A percentile compares a stretch with the other conserved stretches of the same genome.
phyloP scores from a whole-genome alignment of 1,140 invertebrate genomes.

The Littorina saxatilis region DNA sequence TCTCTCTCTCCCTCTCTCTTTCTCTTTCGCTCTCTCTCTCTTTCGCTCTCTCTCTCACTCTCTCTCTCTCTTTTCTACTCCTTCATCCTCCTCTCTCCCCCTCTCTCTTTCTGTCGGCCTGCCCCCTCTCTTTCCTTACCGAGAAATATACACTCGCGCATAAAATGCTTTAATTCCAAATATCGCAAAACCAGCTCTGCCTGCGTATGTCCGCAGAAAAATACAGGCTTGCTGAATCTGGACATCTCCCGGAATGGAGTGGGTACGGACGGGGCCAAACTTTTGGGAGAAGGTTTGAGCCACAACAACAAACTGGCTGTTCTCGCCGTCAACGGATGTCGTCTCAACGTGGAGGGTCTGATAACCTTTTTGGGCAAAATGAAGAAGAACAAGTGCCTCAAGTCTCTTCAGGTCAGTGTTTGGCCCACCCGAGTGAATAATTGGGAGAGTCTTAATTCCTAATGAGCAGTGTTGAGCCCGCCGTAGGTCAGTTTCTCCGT shows the following conservation, averaged over 20 bases:
- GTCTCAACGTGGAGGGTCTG: slow-evolving; percentile 12
- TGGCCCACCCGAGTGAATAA: background rate
- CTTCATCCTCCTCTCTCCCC: background rate
- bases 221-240: too few species aligned
- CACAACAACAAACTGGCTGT: too few species aligned
- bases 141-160: background rate
- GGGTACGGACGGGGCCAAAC: slow-evolving; percentile 33
- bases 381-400: background rate
- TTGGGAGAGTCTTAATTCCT: too few species aligned
- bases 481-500: too few species aligned
- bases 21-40: background rate
- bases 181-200: too few species aligned
- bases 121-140: background rate
- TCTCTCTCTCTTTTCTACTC: background rate
- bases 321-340: slow-evolving; percentile 4
- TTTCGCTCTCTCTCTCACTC: too few species aligned
- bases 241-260: slow-evolving; percentile 43
- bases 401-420: slow-evolving; percentile 4
- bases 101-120: background rate
- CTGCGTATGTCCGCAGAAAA: too few species aligned
- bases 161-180: background rate
- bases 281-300: slow-evolving; percentile 28
- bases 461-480: too few species aligned
- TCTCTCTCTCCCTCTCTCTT: background rate
- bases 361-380: slow-evolving; percentile 6